Evolutionary conservation across 2,113 vertebrate species (phyloP), one percentile per base, ranked within the genome.

Genomic region (Tachysurus vachellii): DNA sequence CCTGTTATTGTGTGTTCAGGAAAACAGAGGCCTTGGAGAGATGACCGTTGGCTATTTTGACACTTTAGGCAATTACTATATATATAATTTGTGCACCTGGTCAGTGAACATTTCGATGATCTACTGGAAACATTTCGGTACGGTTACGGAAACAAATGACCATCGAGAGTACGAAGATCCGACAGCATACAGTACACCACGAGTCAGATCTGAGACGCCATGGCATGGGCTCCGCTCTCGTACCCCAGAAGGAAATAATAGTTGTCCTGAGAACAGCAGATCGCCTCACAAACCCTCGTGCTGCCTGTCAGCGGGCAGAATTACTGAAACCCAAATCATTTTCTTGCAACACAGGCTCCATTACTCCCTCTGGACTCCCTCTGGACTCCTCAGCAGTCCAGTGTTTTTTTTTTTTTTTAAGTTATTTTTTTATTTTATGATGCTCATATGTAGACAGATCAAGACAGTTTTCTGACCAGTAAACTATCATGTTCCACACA

Each of bases 201-300:
- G 50, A 54, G 47, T 87, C 80, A 36, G 56, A 53, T 36, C 59
- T 26, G 68, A 82, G 80, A 77, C 59, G 31, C 73, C 71, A 64
- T 54, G 36, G 36, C 36, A 36, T 36, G 71, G 26, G 80, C 36
- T 83, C 56, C 62, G 16, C 62, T 80, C 70, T 36, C 36, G 36
- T 36, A n/a, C 66, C 56, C 44, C 81, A 79, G 68, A 26, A 81
- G 85, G 82, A 83, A 89, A 87, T 19, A 59, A 73, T 31, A 56
- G 86, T 62, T 82, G 83, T 66, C 77, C 62, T 66, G 66, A 87
- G 88, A 84, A 83, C 53, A 77, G 80, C 50, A 87, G 62, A 87
- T 77, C 71, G 79, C 61, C 44, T 50, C 73, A 84, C 19, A 83
- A 83, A 82, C 36, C 81, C 81, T 77, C 19, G 12, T 87, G 86